phyloP scores from a whole-genome alignment of 2,797 vertebrate genomes.

The Coilia nasus region DNA sequence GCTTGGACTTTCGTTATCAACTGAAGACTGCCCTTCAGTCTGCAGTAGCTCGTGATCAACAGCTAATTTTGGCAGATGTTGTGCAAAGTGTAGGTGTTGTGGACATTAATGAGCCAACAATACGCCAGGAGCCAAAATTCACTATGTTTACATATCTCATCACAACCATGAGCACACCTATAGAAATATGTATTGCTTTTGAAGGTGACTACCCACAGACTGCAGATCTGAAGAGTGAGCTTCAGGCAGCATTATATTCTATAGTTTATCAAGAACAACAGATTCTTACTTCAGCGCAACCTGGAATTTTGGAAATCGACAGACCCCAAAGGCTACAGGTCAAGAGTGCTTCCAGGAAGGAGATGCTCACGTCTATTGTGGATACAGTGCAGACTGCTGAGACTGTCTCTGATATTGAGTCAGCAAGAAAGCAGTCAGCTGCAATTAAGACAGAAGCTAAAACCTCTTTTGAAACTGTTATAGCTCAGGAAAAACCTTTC shows the following conservation, averaged over 20 bases:
- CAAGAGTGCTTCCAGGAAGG: slow-evolving; percentile 50
- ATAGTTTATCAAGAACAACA: slow-evolving; percentile 80
- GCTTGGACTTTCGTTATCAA: slow-evolving; percentile 68
- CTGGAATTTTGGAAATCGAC: slow-evolving; percentile 52
- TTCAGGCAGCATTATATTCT: slow-evolving; percentile 78
- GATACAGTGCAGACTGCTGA: slow-evolving; percentile 64
- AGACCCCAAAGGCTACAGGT: slow-evolving; percentile 59
- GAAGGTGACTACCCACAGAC: slow-evolving; percentile 71
- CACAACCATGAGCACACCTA: slow-evolving; percentile 60
- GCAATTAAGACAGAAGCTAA: slow-evolving; percentile 61
- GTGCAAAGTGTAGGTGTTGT: slow-evolving; percentile 66
- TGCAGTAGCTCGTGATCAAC: slow-evolving; percentile 71
- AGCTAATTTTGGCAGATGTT: slow-evolving; percentile 72
- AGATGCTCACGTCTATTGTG: slow-evolving; percentile 65
- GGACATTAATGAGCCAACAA: slow-evolving; percentile 66
- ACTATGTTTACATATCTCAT: slow-evolving; percentile 72
- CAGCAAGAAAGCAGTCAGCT: slow-evolving; percentile 59
- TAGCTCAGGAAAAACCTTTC: slow-evolving; percentile 53
- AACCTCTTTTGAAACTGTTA: slow-evolving; percentile 57
- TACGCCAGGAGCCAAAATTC: slow-evolving; percentile 65
- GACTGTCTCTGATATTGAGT: slow-evolving; percentile 54
- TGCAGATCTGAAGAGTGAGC: slow-evolving; percentile 77
- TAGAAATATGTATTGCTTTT: slow-evolving; percentile 74
- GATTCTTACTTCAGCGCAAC: slow-evolving; percentile 73
- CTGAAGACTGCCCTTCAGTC: slow-evolving; percentile 69